A percentile compares a stretch with the other conserved stretches of the same genome.
phyloP scores from a whole-genome alignment of 2,888 invertebrate species.

The Bembecia ichneumoniformis region DNA sequence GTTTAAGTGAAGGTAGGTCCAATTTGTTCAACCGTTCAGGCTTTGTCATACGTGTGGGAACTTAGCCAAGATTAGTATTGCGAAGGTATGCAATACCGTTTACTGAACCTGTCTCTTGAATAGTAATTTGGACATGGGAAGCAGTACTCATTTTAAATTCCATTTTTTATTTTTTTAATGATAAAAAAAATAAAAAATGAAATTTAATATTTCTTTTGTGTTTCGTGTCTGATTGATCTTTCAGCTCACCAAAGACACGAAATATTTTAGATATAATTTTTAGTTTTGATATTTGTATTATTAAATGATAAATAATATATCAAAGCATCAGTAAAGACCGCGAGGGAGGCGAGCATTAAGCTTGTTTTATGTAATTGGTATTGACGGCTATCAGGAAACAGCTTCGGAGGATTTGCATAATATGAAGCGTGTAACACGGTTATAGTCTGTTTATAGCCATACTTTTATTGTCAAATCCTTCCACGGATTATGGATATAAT shows the following conservation, averaged over 20 bases:
- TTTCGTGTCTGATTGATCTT: no score
- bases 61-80: constrained; percentile 23
- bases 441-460: neutral
- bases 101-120: constrained; percentile 12
- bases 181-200: no score
- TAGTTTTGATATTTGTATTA: no score
- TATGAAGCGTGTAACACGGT: constrained; percentile 28
- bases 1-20: no score
- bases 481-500: neutral
- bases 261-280: no score
- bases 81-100: constrained; percentile 21
- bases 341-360: constrained; percentile 1
- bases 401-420: constrained; percentile 41
- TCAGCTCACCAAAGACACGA: no score
- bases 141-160: no score
- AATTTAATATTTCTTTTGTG: no score
- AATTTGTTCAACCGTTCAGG: no score
- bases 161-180: no score
- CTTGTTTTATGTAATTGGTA: constrained; percentile 10
- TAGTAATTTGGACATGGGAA: neutral
- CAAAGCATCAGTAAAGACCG: neutral
- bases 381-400: constrained; percentile 28
- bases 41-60: constrained; percentile 17
- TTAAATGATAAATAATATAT: no score
- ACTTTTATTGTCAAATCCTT: neutral